Conservation (phyloP, 2,888 invertebrate genomes). For the Scaptomyza cyrtandrae region DNA sequence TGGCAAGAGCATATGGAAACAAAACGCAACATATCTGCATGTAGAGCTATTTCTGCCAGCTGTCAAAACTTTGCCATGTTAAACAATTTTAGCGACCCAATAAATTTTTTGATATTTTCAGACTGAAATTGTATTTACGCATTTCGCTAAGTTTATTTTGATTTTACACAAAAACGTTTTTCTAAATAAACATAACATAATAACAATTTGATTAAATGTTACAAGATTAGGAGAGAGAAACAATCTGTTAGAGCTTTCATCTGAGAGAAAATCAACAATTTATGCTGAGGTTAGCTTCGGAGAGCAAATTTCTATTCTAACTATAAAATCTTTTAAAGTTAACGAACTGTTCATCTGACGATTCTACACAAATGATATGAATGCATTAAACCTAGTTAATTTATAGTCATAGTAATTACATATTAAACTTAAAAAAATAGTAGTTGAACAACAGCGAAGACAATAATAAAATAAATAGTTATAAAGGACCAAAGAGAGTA, state of each 20-base stretch:
- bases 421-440: constrained; percentile 77
- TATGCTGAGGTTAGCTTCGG: constrained; percentile 60
- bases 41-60: neutral
- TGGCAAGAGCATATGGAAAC: neutral
- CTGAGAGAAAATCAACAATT: constrained; percentile 67
- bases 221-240: constrained; percentile 64
- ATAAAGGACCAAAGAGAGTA: constrained; percentile 91
- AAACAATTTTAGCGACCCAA: constrained; percentile 3
- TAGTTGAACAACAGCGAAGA: constrained; percentile 84
- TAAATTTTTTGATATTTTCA: constrained; percentile 11
- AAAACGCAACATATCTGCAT: neutral
- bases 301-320: constrained; percentile 72
- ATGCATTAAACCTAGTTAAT: constrained; percentile 70
- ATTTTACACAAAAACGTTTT: constrained; percentile 56
- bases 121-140: constrained; percentile 31
- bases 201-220: constrained; percentile 64
- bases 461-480: constrained; percentile 72
- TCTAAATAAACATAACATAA: constrained; percentile 59
- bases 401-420: constrained; percentile 80
- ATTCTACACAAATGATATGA: constrained; percentile 76
- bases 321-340: constrained; percentile 64
- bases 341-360: constrained; percentile 74
- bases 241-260: constrained; percentile 59
- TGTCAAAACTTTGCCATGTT: neutral
- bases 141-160: constrained; percentile 59